These are phyloP conservation scores for Phrynocephalus versicolor DNA, from an alignment of 2,113 vertebrate genomes.

Conservation along the genomic window DNA sequence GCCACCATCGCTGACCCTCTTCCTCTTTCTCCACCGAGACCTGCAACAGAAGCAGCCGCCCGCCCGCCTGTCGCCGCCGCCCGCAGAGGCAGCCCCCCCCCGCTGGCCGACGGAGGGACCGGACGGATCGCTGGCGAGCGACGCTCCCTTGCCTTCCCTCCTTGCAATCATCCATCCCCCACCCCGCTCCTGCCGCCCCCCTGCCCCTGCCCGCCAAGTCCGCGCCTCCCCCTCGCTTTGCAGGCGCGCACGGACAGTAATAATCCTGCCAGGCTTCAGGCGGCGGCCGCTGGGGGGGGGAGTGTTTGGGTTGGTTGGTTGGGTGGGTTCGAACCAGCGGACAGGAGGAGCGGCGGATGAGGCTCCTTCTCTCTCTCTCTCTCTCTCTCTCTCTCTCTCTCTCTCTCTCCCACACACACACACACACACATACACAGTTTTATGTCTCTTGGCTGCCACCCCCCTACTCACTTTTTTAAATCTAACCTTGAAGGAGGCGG, in stretches of 20 bases:
- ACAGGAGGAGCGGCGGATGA: conserved; percentile 49
- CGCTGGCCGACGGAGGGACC: no score
- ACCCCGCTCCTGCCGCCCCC: not conserved
- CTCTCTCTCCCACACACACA: no score
- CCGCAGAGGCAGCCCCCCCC: conserved; percentile 44
- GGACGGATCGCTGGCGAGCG: no score
- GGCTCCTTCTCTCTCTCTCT: not conserved
- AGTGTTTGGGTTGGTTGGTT: no score
- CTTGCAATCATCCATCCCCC: conserved; percentile 11
- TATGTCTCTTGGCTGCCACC: no score
- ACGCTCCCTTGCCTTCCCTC: not conserved
- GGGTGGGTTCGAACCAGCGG: no score
- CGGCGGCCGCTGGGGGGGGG: not conserved
- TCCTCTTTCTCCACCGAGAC: not conserved
- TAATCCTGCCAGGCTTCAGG: conserved; percentile 40
- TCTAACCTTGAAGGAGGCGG: no score
- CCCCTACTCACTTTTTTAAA: not conserved
- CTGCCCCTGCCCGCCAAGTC: no score
- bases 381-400: not conserved
- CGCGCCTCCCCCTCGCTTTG: conserved; percentile 19
- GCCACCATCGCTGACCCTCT: not conserved
- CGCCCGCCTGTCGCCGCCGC: conserved; percentile 42
- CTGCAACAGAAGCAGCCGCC: not conserved
- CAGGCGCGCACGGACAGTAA: conserved; percentile 28
- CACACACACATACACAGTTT: no score